phyloP scores from a whole-genome alignment of 2,113 vertebrate species.

The Eolophus roseicapilla region DNA sequence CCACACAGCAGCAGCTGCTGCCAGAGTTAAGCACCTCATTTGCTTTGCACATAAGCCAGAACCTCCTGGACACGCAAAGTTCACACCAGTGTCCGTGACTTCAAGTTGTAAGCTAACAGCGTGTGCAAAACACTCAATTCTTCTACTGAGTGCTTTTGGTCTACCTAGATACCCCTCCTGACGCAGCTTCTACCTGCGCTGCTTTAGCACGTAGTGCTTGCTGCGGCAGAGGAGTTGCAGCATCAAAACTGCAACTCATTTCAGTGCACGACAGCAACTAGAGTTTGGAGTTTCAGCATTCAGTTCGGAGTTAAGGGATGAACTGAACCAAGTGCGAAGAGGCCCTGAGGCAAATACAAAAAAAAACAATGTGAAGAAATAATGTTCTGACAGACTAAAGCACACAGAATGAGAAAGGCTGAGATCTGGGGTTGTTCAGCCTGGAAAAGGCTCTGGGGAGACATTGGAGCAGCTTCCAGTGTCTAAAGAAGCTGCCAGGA shows the following conservation, averaged over 20 bases:
- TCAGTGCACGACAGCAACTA: accelerated
- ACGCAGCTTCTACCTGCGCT: not conserved
- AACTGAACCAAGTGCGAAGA: accelerated
- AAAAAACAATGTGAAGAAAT: not conserved
- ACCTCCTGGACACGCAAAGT: not conserved
- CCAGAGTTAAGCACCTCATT: not conserved
- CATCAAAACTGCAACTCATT: not conserved
- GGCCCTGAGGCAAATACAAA: not conserved
- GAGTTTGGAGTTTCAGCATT: not conserved
- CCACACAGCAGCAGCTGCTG: not conserved
- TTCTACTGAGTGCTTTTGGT: not conserved
- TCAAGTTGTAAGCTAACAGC: too few species aligned
- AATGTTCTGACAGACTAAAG: not conserved
- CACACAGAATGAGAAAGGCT: not conserved
- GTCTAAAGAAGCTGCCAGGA: not conserved
- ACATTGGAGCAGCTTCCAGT: not conserved
- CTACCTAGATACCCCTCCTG: not conserved
- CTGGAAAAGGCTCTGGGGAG: not conserved
- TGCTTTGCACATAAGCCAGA: not conserved
- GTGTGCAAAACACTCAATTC: not conserved
- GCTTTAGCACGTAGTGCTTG: accelerated
- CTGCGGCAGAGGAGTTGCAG: not conserved
- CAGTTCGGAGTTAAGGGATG: not conserved
- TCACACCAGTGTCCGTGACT: not conserved
- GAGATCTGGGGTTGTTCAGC: not conserved